phyloP scores from a whole-genome alignment of 2,113 vertebrate genomes.

The Dasyornis broadbenti region DNA sequence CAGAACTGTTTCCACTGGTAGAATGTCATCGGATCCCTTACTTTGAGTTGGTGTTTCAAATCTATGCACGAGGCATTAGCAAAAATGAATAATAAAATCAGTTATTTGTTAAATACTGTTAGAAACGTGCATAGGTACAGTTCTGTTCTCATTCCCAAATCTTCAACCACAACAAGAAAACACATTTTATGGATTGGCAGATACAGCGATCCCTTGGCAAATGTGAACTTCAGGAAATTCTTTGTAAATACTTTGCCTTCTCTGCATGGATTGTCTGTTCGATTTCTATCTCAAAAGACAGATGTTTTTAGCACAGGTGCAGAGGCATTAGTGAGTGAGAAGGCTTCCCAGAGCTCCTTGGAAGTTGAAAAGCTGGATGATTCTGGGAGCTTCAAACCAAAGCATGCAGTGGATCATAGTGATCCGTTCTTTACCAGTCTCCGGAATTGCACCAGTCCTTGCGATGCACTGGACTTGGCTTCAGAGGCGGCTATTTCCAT shows the following conservation, averaged over 20 bases:
- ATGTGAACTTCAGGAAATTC: neutral
- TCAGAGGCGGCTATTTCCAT: neutral
- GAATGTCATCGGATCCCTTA: neutral
- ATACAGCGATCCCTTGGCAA: neutral
- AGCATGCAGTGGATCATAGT: fast-evolving
- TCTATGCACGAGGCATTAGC: neutral
- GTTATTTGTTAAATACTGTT: slow-evolving; percentile 43
- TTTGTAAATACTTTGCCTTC: neutral
- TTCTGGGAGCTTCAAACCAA: neutral
- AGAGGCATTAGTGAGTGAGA: neutral
- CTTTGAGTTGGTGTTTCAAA: neutral
- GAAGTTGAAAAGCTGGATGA: neutral
- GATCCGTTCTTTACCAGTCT: slow-evolving; percentile 48
- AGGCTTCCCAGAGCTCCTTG: neutral
- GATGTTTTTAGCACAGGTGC: neutral
- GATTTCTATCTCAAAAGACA: slow-evolving; percentile 24
- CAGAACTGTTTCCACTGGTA: neutral
- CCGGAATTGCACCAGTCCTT: slow-evolving; percentile 71
- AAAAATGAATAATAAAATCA: slow-evolving; percentile 68
- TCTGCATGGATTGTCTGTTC: neutral
- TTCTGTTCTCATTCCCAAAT: neutral
- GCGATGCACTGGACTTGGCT: slow-evolving; percentile 80
- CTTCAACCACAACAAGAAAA: neutral
- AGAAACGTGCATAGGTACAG: neutral
- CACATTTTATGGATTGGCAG: neutral